These are phyloP conservation scores for Ennomos erosarius DNA, from an alignment of 2,888 invertebrate genomes.

Conservation along the genomic window DNA sequence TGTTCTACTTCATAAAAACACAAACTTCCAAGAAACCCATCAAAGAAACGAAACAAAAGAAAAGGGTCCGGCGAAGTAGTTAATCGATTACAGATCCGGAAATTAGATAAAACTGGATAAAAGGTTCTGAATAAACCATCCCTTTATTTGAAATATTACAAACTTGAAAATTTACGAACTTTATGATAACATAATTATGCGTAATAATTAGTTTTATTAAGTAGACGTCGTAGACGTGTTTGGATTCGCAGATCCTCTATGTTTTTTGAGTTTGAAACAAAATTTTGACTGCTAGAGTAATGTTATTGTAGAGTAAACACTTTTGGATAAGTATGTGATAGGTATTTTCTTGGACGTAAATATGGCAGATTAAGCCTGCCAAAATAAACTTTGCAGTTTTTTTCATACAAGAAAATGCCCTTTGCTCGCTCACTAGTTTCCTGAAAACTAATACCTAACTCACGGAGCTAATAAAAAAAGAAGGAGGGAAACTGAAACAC, in stretches of 20 bases:
- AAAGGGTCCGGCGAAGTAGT: constrained; percentile 8
- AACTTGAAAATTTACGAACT: constrained; percentile 12
- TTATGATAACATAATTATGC: constrained; percentile 12
- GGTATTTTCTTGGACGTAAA: too few species aligned
- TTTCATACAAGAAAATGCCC: too few species aligned
- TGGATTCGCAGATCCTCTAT: constrained; percentile 14
- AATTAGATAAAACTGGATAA: constrained; percentile 24
- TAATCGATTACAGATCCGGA: constrained; percentile 20
- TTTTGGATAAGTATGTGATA: too few species aligned
- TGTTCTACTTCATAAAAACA: neutral
- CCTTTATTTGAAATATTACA: constrained; percentile 25
- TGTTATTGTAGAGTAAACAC: too few species aligned
- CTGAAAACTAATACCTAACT: too few species aligned
- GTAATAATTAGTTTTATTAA: constrained; percentile 10
- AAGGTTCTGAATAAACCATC: constrained; percentile 21
- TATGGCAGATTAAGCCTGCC: too few species aligned
- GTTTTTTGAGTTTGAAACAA: constrained; percentile 12
- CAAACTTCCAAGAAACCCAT: constrained; percentile 1
- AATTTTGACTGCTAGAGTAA: neutral
- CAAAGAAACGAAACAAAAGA: neutral
- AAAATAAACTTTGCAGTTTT: too few species aligned
- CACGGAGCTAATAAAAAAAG: too few species aligned
- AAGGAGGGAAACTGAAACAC: too few species aligned
- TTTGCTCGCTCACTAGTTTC: too few species aligned
- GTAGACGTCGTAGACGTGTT: neutral